phyloP scores from a whole-genome alignment of 2,113 vertebrate species.

The Oncorhynchus mykiss region DNA sequence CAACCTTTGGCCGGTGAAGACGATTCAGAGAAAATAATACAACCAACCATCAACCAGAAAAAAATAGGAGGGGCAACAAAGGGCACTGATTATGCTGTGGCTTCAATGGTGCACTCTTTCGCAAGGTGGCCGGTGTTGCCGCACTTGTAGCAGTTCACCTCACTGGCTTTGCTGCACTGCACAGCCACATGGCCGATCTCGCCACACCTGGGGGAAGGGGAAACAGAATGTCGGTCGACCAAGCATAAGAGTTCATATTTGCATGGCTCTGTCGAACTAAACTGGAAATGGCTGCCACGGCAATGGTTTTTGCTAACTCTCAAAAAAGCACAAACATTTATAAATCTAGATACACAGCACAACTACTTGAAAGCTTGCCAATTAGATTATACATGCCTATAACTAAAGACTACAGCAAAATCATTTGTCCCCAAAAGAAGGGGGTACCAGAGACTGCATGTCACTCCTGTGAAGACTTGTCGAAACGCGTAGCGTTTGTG shows the following conservation, averaged over 20 bases:
- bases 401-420: no score
- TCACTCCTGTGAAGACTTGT: no score
- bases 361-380: no score
- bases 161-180: constrained; percentile 97
- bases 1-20: constrained; percentile 99
- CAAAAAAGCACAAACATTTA: no score
- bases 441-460: no score
- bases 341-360: no score
- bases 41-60: constrained; percentile 99
- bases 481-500: no score
- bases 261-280: neutral
- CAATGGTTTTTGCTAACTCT: no score
- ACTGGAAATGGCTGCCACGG: no score
- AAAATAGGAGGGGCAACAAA: constrained; percentile 97
- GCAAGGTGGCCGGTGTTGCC: constrained; percentile 98
- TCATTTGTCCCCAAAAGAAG: no score
- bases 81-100: constrained; percentile 89
- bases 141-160: constrained; percentile 99
- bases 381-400: no score
- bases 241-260: neutral
- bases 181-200: constrained; percentile 98
- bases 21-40: constrained; percentile 99
- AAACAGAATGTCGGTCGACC: neutral
- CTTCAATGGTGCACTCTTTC: constrained; percentile 98
- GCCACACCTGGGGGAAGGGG: constrained; percentile 83